Evolutionary conservation across 2,888 invertebrate genomes (phyloP).

Genomic region (Matsumyia berberina): DNA sequence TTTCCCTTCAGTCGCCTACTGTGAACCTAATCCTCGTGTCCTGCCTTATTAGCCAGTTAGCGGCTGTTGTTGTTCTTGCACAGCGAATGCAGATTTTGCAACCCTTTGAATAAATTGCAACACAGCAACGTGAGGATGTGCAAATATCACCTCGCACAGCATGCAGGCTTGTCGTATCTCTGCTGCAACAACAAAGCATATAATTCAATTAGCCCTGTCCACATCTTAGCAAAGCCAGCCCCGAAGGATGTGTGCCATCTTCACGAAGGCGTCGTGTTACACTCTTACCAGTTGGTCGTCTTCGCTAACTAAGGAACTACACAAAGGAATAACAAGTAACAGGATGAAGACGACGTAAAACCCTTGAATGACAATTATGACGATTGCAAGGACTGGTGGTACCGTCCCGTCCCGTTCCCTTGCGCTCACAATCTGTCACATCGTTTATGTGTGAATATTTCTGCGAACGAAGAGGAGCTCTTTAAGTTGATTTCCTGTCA

Average conservation of each 20-base stretch:
- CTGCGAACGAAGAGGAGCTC: slow-evolving; percentile 29
- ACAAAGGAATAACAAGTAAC: slow-evolving; percentile 43
- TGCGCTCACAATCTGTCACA: slow-evolving; percentile 8
- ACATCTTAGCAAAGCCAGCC: slow-evolving; percentile 42
- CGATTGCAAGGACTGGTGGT: slow-evolving; percentile 63
- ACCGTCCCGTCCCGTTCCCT: slow-evolving; percentile 11
- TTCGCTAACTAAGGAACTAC: slow-evolving; percentile 20
- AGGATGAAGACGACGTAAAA: slow-evolving; percentile 46
- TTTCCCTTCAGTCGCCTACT: slow-evolving; percentile 61
- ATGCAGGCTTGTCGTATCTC: slow-evolving; percentile 67
- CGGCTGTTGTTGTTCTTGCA: slow-evolving; percentile 51
- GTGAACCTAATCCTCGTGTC: slow-evolving; percentile 73
- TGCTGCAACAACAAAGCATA: slow-evolving; percentile 71
- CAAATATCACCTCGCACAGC: slow-evolving; percentile 73
- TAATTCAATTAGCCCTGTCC: slow-evolving; percentile 75
- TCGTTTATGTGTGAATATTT: slow-evolving; percentile 28
- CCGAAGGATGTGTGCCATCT: slow-evolving; percentile 72
- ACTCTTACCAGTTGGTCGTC: slow-evolving; percentile 8
- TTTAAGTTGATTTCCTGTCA: slow-evolving; percentile 70
- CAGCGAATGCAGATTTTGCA: slow-evolving; percentile 65
- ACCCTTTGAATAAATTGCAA: slow-evolving; percentile 71
- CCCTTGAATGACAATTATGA: slow-evolving; percentile 75
- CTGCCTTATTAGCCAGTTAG: slow-evolving; percentile 75
- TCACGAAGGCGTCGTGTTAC: slow-evolving; percentile 59
- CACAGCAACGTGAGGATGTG: slow-evolving; percentile 71